phyloP scores from a whole-genome alignment of 1,140 invertebrate genomes.

The Episyrphus balteatus region DNA sequence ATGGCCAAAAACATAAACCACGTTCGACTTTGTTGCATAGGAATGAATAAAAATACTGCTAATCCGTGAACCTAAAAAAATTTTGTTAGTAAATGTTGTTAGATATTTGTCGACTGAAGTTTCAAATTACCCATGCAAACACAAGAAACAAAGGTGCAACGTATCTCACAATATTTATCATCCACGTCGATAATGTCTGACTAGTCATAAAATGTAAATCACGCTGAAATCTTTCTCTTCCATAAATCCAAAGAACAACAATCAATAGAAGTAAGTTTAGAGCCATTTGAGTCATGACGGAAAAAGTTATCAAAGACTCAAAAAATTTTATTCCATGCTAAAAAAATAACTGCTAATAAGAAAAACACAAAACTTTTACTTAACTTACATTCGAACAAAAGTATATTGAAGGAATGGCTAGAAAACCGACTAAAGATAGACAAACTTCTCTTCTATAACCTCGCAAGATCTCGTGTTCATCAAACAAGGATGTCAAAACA shows the following conservation, averaged over 20 bases:
- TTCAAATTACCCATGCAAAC: constrained; percentile 14
- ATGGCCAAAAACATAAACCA: background rate
- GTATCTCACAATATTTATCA: constrained; percentile 23
- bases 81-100: too few relatives aligned
- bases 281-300: constrained; percentile 56
- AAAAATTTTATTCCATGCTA: constrained; percentile 17
- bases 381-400: background rate
- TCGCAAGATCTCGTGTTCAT: background rate
- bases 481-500: background rate
- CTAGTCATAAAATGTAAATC: constrained; percentile 77
- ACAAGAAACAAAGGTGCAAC: constrained; percentile 20
- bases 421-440: background rate
- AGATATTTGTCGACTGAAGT: too few relatives aligned
- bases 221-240: constrained; percentile 53
- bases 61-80: background rate
- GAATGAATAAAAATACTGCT: background rate
- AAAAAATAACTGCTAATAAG: too few relatives aligned
- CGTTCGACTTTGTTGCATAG: too few relatives aligned
- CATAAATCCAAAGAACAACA: constrained; percentile 65
- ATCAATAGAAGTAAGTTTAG: constrained; percentile 59
- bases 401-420: background rate
- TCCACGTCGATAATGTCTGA: constrained; percentile 44
- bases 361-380: background rate
- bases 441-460: background rate
- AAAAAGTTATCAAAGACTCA: constrained; percentile 27